Conservation (phyloP, 2,113 vertebrate genomes). For the Acanthisitta chloris region DNA sequence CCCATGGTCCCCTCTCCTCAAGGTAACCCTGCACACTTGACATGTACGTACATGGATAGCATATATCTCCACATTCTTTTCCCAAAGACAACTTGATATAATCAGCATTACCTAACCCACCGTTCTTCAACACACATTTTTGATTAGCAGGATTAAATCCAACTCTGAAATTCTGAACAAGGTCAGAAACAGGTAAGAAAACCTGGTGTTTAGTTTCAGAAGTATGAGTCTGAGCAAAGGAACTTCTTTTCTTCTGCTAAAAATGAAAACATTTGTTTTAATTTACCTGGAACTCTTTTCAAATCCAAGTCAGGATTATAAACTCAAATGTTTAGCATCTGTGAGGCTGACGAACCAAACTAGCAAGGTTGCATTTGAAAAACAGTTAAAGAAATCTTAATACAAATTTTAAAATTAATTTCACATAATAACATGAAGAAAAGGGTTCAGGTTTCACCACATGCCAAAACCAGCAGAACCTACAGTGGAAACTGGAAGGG, state of each 20-base stretch:
- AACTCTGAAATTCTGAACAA: not conserved
- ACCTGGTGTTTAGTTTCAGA: not conserved
- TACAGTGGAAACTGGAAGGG: not conserved
- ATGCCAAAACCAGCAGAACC: not conserved
- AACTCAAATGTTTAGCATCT: not conserved
- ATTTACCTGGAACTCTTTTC: not conserved
- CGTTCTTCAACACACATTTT: not conserved
- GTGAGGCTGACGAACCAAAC: not conserved
- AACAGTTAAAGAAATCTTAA: not conserved
- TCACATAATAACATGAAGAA: not conserved
- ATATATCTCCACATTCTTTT: not conserved
- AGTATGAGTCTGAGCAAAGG: not conserved
- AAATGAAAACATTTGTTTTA: not conserved
- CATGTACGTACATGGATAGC: rapidly evolving
- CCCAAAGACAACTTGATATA: not conserved
- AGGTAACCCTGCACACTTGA: not conserved
- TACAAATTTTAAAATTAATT: not conserved
- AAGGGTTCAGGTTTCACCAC: not conserved
- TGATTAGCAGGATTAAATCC: not conserved
- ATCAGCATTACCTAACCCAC: not conserved
- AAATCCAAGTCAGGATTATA: not conserved
- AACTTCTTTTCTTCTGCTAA: not conserved
- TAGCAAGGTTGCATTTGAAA: not conserved
- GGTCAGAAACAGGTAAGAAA: not conserved
- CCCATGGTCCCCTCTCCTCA: rapidly evolving